Base-by-base conservation (phyloP, 2,113 vertebrate genomes). In the Chloroceryle aenea region DNA sequence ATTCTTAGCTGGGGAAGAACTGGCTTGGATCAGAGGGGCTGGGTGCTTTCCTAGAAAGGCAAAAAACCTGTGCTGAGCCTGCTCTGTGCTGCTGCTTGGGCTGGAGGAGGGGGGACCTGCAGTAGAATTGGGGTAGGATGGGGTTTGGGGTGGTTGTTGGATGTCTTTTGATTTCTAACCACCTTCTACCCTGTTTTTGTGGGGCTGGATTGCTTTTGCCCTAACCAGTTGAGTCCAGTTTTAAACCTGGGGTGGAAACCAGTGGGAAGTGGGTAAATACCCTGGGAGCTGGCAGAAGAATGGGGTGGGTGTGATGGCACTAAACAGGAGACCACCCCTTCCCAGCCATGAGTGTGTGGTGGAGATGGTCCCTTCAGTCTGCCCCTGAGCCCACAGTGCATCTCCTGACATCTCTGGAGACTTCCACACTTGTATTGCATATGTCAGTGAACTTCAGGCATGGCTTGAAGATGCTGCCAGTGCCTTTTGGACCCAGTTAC, bases 1-100 rank as follows among this genome's bases (percentile, higher is more conserved):
- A 93, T 94, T 93, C 95, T 91, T 90, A 90, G 87, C 93, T 88
- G 90, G 53, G 90, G 82, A 73, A 78, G 95, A 75, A n/a, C 16
- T 38, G 58, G 42, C 78, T 88, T 66, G 82, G 42, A 11, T 88
- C 47, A 62, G 85, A 48, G 83, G 93, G 92, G 83, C 73, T 88
- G 0, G 0, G 40, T 86, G 73, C 30, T 87, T 92, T 95, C 95
- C 90, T 97, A 92, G 96, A 94, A 94, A 96, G 95, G 96, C 52
- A 93, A 92, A 47, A 93, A 94, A 69, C 83, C 83, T 48, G 38
- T 3, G 79, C 34, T 45, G 83, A 87, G 87, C n/a, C 68, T 25
- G 74, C 40, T n/a, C 27, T 3, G 43, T 4, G 50, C 50, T 30
- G 52, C 78, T 90, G 90, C 22, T 1, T 2, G 22, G 4, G n/a